These are phyloP conservation scores for Cosmorhoe ocellata DNA, from an alignment of 2,888 invertebrate species.

Conservation along the genomic window DNA sequence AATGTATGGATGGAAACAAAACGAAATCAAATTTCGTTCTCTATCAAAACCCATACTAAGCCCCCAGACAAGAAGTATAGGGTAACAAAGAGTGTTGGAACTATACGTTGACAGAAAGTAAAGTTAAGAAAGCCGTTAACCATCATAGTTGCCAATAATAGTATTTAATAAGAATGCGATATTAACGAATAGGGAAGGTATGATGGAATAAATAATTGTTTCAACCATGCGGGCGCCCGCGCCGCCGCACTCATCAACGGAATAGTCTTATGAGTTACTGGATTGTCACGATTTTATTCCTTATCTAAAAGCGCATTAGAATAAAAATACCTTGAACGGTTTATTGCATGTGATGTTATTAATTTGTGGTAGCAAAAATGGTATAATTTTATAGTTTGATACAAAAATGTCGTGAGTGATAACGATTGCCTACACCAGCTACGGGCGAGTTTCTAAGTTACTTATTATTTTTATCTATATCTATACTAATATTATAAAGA, in stretches of 20 bases:
- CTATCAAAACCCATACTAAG: too few relatives aligned
- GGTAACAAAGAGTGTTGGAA: too few relatives aligned
- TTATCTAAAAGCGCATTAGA: slow-evolving; percentile 31
- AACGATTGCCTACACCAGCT: slow-evolving; percentile 38
- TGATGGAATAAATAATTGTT: slow-evolving; percentile 63
- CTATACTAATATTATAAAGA: too few relatives aligned
- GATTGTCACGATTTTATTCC: slow-evolving; percentile 40
- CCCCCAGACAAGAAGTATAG: too few relatives aligned
- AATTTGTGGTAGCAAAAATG: slow-evolving; percentile 27
- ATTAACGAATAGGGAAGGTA: slow-evolving; percentile 74
- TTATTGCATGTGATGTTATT: slow-evolving; percentile 9
- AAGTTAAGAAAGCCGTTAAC: slow-evolving; percentile 69
- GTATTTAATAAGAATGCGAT: slow-evolving; percentile 71
- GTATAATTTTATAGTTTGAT: slow-evolving; percentile 59
- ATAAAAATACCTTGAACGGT: slow-evolving; percentile 10
- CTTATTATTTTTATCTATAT: too few relatives aligned
- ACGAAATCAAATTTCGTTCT: too few relatives aligned
- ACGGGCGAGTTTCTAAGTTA: slow-evolving; percentile 27
- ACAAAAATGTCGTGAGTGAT: slow-evolving; percentile 61
- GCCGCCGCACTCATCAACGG: slow-evolving; percentile 46
- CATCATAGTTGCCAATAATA: slow-evolving; percentile 68
- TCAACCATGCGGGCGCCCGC: slow-evolving; percentile 74
- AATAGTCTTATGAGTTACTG: slow-evolving; percentile 31
- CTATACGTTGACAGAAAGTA: not conserved
- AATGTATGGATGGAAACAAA: too few relatives aligned